Conservation (phyloP, 2,113 vertebrate species). For the Istiophorus platypterus region DNA sequence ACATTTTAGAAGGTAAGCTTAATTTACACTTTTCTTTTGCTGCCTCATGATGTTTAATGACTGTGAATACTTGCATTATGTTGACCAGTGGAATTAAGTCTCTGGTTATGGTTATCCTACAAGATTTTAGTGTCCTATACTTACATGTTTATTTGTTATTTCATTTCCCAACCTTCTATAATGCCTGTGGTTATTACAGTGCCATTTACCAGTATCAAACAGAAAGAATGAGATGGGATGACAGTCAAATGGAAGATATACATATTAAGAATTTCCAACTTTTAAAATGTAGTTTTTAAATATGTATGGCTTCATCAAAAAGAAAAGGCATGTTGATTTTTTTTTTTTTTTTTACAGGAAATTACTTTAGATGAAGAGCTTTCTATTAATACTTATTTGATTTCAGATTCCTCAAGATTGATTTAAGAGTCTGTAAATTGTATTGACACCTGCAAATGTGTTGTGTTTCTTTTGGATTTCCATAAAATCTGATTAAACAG, state of each 20-base stretch:
- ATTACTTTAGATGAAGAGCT: neutral
- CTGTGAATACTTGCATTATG: neutral
- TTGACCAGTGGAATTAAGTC: neutral
- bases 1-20: conserved; percentile 85
- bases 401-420: neutral
- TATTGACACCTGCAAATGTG: neutral
- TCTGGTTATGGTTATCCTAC: neutral
- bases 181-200: neutral
- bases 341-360: too few relatives aligned
- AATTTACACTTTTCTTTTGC: neutral
- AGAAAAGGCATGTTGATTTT: neutral
- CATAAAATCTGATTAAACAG: conserved; percentile 24
- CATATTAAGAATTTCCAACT: neutral
- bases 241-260: conserved; percentile 1
- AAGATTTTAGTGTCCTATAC: neutral
- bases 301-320: neutral
- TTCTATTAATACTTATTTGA: neutral
- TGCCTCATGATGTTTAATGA: neutral
- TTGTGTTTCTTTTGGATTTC: neutral
- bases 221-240: conserved; percentile 2
- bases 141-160: neutral
- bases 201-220: neutral
- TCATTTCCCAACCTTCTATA: neutral
- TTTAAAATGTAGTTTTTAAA: neutral
- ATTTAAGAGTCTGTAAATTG: neutral